Percentiles rank a stretch among this genome's conserved stretches.
phyloP scores from a whole-genome alignment of 2,113 vertebrate species.

The Sylvia atricapilla region DNA sequence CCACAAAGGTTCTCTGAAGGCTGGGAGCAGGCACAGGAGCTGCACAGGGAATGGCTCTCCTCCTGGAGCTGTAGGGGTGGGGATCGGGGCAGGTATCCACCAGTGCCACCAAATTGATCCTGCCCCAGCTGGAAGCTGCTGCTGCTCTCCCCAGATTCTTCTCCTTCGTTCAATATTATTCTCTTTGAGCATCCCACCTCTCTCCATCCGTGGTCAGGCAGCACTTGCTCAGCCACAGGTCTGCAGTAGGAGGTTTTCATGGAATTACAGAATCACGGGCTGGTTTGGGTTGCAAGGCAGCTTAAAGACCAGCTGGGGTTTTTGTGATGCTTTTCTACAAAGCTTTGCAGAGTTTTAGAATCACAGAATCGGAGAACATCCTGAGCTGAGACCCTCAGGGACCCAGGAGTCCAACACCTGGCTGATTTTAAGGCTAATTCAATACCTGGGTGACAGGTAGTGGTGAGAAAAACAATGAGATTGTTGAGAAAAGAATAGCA shows the following conservation, averaged over 20 bases:
- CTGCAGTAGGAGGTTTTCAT: not conserved
- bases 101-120: not conserved
- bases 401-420: not conserved
- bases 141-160: not conserved
- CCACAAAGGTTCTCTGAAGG: not conserved
- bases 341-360: not conserved
- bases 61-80: not conserved
- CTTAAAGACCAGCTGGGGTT: not conserved
- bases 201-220: not conserved
- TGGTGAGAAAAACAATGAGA: not conserved
- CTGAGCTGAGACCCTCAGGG: not conserved
- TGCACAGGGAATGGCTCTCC: not conserved
- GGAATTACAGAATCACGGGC: not conserved
- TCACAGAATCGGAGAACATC: not conserved
- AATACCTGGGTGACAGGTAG: not conserved
- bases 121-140: not conserved
- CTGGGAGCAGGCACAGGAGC: not conserved
- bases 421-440: not conserved
- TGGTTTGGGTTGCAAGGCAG: not conserved
- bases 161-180: not conserved
- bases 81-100: not conserved
- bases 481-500: not conserved
- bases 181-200: not conserved
- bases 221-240: accelerated
- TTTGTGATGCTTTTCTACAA: not conserved